These are phyloP conservation scores for Lepisosteus osseus DNA, from an alignment of 2,113 vertebrate genomes.

Conservation along the genomic window DNA sequence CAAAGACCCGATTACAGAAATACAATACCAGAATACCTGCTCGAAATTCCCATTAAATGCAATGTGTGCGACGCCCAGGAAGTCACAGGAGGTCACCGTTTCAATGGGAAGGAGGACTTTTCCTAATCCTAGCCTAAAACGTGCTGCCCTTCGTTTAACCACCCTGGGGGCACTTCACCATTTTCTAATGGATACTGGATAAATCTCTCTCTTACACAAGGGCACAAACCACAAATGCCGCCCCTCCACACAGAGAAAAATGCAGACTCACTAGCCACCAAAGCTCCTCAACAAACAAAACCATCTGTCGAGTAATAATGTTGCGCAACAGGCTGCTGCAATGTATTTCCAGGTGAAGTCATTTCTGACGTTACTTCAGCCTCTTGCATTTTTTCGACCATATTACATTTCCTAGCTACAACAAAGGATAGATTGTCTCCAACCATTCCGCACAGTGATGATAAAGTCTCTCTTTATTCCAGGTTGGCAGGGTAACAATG, in stretches of 20 bases:
- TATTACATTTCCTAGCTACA: constrained; percentile 7
- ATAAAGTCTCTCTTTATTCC: constrained; percentile 26
- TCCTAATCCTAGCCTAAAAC: too few relatives aligned
- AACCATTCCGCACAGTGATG: constrained; percentile 27
- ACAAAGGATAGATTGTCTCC: constrained; percentile 3
- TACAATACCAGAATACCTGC: too few relatives aligned
- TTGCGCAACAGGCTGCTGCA: not conserved
- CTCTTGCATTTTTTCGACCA: not conserved
- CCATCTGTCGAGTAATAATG: constrained; percentile 19
- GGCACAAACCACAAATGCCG: not conserved
- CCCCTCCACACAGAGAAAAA: not conserved
- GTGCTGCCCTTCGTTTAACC: too few relatives aligned
- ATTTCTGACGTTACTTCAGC: constrained; percentile 1
- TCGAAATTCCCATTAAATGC: too few relatives aligned
- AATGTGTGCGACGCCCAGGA: too few relatives aligned
- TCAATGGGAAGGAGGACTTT: too few relatives aligned
- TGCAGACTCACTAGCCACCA: constrained; percentile 16
- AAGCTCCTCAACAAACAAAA: constrained; percentile 21
- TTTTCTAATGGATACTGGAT: too few relatives aligned
- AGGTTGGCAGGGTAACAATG: constrained; percentile 37
- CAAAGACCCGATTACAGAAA: too few relatives aligned
- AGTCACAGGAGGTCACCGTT: too few relatives aligned
- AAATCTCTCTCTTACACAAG: not conserved
- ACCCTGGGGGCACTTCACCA: too few relatives aligned
- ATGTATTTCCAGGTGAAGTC: constrained; percentile 11